Percentiles rank a stretch among this genome's conserved stretches.
Evolutionary conservation across 2,888 invertebrate species (phyloP).

Genomic region (Ptilodon capucinus): DNA sequence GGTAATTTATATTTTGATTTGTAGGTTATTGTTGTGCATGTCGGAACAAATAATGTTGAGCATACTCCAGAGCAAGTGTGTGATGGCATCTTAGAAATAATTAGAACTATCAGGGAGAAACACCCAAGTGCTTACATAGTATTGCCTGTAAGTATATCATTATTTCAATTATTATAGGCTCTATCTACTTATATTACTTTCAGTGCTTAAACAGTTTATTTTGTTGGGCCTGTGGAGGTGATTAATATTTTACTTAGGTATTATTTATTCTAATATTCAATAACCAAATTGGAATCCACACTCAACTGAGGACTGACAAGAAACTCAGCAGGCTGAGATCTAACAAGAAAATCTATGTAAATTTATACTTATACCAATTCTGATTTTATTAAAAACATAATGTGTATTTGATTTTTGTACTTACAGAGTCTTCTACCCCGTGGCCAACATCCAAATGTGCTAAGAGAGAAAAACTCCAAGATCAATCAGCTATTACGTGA

Average conservation of each 20-base stretch:
- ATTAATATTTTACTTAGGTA: too few species aligned
- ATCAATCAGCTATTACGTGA: conserved; percentile 89
- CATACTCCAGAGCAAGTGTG: conserved; percentile 91
- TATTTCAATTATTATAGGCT: too few species aligned
- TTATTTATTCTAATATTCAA: too few species aligned
- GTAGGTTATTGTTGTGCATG: conserved; percentile 92
- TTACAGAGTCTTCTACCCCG: conserved; percentile 93
- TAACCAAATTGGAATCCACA: too few species aligned
- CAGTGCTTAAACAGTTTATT: neutral
- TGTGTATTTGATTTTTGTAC: conserved; percentile 6
- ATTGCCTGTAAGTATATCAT: conserved; percentile 89
- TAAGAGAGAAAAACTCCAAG: conserved; percentile 89
- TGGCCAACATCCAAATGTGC: conserved; percentile 91
- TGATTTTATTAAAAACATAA: too few species aligned
- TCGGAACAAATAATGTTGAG: conserved; percentile 94
- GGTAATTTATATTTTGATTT: conserved; percentile 17
- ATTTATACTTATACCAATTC: too few species aligned
- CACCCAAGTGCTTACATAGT: conserved; percentile 92
- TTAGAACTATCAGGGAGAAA: conserved; percentile 87
- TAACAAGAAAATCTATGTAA: too few species aligned
- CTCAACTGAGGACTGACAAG: too few species aligned
- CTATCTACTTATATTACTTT: too few species aligned
- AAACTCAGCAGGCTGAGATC: too few species aligned
- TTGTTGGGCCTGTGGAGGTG: too few species aligned
- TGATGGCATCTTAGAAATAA: conserved; percentile 91